phyloP scores from a whole-genome alignment of 2,113 vertebrate genomes.

The Henicopernis longicauda region DNA sequence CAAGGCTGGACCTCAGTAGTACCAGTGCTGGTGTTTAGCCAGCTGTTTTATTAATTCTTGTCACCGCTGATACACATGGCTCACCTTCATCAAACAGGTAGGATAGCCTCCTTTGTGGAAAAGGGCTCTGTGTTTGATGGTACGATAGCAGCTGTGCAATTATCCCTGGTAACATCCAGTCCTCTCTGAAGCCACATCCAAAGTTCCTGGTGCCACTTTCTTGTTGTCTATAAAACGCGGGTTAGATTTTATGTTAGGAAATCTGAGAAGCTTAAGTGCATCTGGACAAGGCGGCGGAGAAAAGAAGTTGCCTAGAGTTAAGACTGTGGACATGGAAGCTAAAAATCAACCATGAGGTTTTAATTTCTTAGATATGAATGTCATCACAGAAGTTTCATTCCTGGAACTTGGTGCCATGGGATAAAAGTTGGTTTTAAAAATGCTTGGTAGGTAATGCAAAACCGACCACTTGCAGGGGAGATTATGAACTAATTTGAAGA shows the following conservation, averaged over 20 bases:
- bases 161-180: not conserved
- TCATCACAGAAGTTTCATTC: not conserved
- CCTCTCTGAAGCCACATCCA: not conserved
- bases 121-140: not conserved
- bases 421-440: not conserved
- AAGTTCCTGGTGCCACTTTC: not conserved
- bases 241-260: not conserved
- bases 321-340: not conserved
- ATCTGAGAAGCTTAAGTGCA: not conserved
- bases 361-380: not conserved
- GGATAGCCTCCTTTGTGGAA: not conserved
- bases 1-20: not conserved
- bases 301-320: not conserved
- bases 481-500: not conserved
- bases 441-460: not conserved
- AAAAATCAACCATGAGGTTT: not conserved
- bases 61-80: fast-evolving
- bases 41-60: not conserved
- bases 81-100: not conserved
- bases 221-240: fast-evolving
- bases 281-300: not conserved
- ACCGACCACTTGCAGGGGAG: not conserved
- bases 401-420: not conserved
- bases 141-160: not conserved
- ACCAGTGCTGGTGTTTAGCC: not conserved